These are phyloP conservation scores for Polyergus mexicanus DNA, from an alignment of 1,140 invertebrate species.

Conservation along the genomic window DNA sequence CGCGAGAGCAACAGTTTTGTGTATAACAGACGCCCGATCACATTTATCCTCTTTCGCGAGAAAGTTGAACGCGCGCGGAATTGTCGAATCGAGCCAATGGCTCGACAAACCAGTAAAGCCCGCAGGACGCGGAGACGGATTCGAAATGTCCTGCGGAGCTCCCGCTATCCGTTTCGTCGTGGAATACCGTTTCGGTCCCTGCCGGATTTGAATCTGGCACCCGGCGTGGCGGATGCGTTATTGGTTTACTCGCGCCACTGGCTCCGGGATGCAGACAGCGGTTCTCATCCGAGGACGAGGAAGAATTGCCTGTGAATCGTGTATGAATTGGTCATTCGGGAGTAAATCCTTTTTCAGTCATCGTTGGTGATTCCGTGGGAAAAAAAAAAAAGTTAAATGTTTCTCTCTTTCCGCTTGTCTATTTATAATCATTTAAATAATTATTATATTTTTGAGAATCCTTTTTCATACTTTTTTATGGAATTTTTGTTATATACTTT, in stretches of 20 bases:
- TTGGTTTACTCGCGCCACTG: conserved; percentile 86
- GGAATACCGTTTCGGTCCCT: conserved; percentile 80
- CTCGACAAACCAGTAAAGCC: conserved; percentile 82
- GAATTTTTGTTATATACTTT: background rate
- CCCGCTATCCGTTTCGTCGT: conserved; percentile 74
- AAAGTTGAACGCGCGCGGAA: conserved; percentile 63
- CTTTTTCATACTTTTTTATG: background rate
- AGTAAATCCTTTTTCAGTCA: background rate
- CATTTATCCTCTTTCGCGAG: conserved; percentile 54
- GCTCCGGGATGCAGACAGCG: conserved; percentile 80
- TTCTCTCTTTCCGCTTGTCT: background rate
- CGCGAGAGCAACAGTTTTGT: conserved; percentile 61
- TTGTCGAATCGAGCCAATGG: conserved; percentile 81
- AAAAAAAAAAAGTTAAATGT: background rate
- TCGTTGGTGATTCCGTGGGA: background rate
- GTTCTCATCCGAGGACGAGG: conserved; percentile 75
- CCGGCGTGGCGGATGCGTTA: conserved; percentile 85
- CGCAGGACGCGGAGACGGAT: conserved; percentile 78
- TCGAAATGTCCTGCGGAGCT: conserved; percentile 82
- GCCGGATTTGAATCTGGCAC: conserved; percentile 86
- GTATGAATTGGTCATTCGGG: background rate
- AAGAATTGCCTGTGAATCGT: background rate
- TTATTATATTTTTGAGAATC: background rate
- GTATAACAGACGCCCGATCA: conserved; percentile 19
- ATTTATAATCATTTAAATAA: background rate